Base-by-base conservation (phyloP, 2,888 invertebrate genomes). In the Heliconius ethilla region DNA sequence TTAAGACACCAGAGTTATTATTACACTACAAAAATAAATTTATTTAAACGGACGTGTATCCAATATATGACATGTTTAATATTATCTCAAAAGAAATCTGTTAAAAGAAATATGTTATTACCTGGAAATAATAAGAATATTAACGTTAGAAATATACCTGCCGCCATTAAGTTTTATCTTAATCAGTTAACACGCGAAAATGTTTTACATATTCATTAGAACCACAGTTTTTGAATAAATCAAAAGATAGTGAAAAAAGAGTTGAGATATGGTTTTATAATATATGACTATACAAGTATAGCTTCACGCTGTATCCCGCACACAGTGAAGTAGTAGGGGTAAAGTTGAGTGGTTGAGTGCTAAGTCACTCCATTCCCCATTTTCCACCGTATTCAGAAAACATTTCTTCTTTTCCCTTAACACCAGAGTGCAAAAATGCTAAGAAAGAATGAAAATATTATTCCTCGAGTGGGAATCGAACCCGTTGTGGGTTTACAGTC, bases 171-270 rank as follows among this genome's bases (percentile, higher is more conserved):
- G 15, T 10, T 74, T 62, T 73, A 73, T 73, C 37, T 62, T 55
- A 73, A 62, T 73, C 62, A 73, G 37, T 37, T 74, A 63, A 74
- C 25, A 59, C 40, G 73, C 73, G 25, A 73, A 73, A 74, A 74
- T 62, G 37, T 33, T 33, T 62, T 74, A 63, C 33, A 74, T 63
- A 74, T 74, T 74, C 73, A 74, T 74, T 62, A 74, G 59, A 9
- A 29, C 70, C 22, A 27, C 3, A 70, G 11, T n/a, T 25, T 79
- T 74, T 81, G 40, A 74, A 63, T 77, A 70, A 75, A 77, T 79
- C 76, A 18, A 40, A 37, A 37, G 18, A 62, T 59, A 62, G 18
- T 74, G 13, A 40, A 73, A 33, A 40, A 33, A 27, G 22, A 27
- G 9, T 37, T 7, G 5, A 22, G 11, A 5, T 11, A 51, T 72